Evolutionary conservation across 1,140 invertebrate genomes (phyloP).

Genomic region (Pseudobourletiella spinata): DNA sequence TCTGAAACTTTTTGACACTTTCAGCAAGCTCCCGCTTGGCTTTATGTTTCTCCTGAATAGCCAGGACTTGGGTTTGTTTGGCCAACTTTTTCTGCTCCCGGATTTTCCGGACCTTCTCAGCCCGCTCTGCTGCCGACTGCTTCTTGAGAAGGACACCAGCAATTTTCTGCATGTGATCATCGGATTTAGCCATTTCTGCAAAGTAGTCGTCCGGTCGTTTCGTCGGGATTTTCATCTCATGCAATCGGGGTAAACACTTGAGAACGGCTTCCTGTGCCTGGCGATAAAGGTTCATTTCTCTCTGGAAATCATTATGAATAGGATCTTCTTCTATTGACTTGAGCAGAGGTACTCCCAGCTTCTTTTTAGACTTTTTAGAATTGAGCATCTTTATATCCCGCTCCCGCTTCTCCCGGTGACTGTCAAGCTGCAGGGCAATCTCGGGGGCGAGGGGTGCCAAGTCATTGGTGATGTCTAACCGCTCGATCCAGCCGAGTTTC

Average conservation of each 20-base stretch:
- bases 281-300: conserved; percentile 81
- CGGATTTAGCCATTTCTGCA: conserved; percentile 97
- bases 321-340: conserved; percentile 53
- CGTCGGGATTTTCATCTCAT: conserved; percentile 64
- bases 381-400: conserved; percentile 44
- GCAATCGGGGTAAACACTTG: conserved; percentile 63
- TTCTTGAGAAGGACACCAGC: conserved; percentile 59
- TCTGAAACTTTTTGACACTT: conserved; percentile 73
- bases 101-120: conserved; percentile 80
- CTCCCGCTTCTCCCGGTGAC: conserved; percentile 30
- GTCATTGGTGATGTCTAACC: conserved; percentile 63
- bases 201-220: conserved; percentile 92
- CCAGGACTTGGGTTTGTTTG: conserved; percentile 79
- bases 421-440: conserved; percentile 53
- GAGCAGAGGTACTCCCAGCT: conserved; percentile 54
- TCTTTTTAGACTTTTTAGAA: conserved; percentile 39
- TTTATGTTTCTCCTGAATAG: conserved; percentile 60
- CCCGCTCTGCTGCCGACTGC: conserved; percentile 68
- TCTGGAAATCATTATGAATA: conserved; percentile 84
- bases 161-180: conserved; percentile 94
- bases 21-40: conserved; percentile 59
- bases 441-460: conserved; percentile 72
- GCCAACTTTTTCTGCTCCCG: conserved; percentile 85
- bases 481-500: conserved; percentile 74
- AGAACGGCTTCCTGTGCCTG: conserved; percentile 83